Evolutionary conservation across 2,797 vertebrate species (phyloP), one percentile per base, ranked within the genome.

Genomic region (Chaetophractus vellerosus): DNA sequence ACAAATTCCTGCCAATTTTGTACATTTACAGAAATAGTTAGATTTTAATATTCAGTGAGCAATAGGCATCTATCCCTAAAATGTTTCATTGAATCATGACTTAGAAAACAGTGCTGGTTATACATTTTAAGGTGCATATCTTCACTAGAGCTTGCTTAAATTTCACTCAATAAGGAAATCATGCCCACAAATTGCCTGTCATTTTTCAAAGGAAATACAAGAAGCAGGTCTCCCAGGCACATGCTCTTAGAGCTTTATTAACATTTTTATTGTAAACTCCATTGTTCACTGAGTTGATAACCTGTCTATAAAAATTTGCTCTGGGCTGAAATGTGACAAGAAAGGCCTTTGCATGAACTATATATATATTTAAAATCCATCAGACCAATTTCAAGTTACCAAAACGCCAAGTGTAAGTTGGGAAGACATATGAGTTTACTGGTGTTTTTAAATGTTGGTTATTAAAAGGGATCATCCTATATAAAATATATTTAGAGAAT

Each of bases 251-350:
- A 97, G 59, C n/a, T 92, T 80, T 82, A 98, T 97, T 98, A 98
- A 88, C 93, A 98, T 98, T 98, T 98, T 96, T 90, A 97, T 96
- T 97, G 95, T 66, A 95, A 98, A 97, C 87, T 9, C 61, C 92
- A 74, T 64, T 96, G 80, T 71, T 96, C 82, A 94, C 91, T 93
- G 88, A 74, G 28, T 97, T 98, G 91, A 94, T 96, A 97, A 98
- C 90, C 76, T 96, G 57, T 74, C 68, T 96, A 96, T 96, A 94
- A 97, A 98, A 97, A 95, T 81, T 88, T 96, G 90, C 96, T 97
- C 36, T 80, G 71, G 96, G 97, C 92, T 97, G 89, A 98, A 98
- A 98, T 71, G 36, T 96, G 95, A 95, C 91, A 97, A 96, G 92
- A 95, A 91, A 92, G 50, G 31, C 59, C 87, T 88, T 90, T 61